phyloP scores from a whole-genome alignment of 2,888 invertebrate genomes.

The Epiblema foenella region DNA sequence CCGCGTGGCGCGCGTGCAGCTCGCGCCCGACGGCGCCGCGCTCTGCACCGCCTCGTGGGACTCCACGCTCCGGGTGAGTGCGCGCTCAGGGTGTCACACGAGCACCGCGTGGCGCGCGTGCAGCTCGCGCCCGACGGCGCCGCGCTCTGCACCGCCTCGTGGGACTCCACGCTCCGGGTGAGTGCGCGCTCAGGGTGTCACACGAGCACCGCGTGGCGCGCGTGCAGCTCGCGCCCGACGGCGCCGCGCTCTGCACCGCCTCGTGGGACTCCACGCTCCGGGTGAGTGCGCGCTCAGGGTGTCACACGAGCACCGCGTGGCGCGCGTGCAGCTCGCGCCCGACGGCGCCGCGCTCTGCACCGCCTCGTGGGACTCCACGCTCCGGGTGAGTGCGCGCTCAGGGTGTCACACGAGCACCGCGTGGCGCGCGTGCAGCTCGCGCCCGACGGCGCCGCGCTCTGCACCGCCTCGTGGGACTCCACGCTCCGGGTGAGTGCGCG shows the following conservation, averaged over 20 bases:
- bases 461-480: conserved; percentile 99
- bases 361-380: conserved; percentile 99
- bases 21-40: conserved; percentile 99
- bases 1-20: conserved; percentile 95
- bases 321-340: conserved; percentile 96
- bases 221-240: conserved; percentile 97
- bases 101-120: conserved; percentile 96
- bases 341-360: conserved; percentile 99
- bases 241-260: conserved; percentile 98
- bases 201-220: conserved; percentile 98
- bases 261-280: conserved; percentile 99
- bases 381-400: conserved; percentile 94
- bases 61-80: conserved; percentile 96
- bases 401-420: conserved; percentile 98
- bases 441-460: conserved; percentile 98
- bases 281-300: conserved; percentile 95
- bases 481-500: conserved; percentile 94
- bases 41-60: conserved; percentile 99
- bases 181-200: conserved; percentile 95
- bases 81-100: conserved; percentile 97
- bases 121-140: conserved; percentile 99
- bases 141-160: conserved; percentile 97
- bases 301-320: conserved; percentile 98
- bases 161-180: conserved; percentile 98
- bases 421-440: conserved; percentile 96